These are phyloP conservation scores for Ditylenchus dipsaci DNA, from an alignment of 1,140 invertebrate genomes.

Conservation along the genomic window DNA sequence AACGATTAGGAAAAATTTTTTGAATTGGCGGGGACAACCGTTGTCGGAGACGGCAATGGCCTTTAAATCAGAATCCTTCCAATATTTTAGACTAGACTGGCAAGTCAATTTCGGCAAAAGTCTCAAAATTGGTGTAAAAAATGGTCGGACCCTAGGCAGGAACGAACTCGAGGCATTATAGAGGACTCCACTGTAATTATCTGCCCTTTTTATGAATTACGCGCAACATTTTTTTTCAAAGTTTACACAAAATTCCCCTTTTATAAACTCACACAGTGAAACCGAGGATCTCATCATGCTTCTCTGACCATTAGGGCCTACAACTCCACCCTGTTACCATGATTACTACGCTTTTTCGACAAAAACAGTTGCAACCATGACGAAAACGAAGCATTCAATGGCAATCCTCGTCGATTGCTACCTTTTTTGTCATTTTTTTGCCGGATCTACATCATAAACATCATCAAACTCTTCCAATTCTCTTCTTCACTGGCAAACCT, in stretches of 20 bases:
- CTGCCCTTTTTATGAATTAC: no score
- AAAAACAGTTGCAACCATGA: conserved; percentile 46
- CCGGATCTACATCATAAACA: background rate
- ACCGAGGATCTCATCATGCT: conserved; percentile 44
- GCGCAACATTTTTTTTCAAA: no score
- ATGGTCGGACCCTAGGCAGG: no score
- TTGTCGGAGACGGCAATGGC: no score
- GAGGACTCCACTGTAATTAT: no score
- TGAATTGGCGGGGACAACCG: no score
- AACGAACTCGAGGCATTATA: no score
- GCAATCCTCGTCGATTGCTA: conserved; percentile 22
- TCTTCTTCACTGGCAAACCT: background rate
- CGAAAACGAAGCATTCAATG: conserved; percentile 45
- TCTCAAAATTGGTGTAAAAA: no score
- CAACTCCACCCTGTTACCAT: conserved; percentile 12
- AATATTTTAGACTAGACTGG: no score
- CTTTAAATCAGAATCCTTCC: no score
- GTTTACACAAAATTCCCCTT: background rate
- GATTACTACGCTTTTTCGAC: conserved; percentile 26
- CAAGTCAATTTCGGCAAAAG: no score
- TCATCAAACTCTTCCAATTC: conserved; percentile 5
- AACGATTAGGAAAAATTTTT: no score
- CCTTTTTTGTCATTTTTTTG: conserved; percentile 4
- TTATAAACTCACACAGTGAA: conserved; percentile 42
- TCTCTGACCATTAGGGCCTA: conserved; percentile 5